These are phyloP conservation scores for Clarias gariepinus DNA, from an alignment of 2,113 vertebrate genomes.

Conservation along the genomic window DNA sequence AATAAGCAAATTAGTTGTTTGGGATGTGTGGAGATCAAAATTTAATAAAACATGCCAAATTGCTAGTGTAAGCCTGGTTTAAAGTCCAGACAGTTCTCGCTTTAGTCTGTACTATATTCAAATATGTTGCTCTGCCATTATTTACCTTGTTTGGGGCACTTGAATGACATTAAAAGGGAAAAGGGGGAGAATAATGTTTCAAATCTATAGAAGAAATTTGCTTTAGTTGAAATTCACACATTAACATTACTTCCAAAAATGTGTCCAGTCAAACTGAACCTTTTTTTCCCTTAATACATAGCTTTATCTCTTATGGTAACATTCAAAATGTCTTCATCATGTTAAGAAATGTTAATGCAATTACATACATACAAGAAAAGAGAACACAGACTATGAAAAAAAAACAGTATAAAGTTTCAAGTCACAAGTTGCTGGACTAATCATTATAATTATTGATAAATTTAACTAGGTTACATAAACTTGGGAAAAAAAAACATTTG, in stretches of 20 bases:
- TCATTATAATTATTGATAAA: slow-evolving; percentile 78
- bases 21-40: background rate
- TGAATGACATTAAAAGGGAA: background rate
- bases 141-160: background rate
- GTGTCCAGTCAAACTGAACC: background rate
- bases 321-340: slow-evolving; percentile 91
- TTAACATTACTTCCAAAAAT: slow-evolving; percentile 44
- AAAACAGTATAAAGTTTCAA: background rate
- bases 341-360: slow-evolving; percentile 85
- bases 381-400: background rate
- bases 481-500: background rate
- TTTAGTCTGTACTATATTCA: background rate
- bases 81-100: background rate
- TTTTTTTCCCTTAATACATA: slow-evolving; percentile 45
- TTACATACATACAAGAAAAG: slow-evolving; percentile 80
- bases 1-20: background rate
- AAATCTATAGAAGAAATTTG: slow-evolving; percentile 65
- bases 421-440: slow-evolving; percentile 70
- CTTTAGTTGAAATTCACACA: slow-evolving; percentile 66
- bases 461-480: slow-evolving; percentile 83
- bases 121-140: background rate
- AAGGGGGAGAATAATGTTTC: background rate
- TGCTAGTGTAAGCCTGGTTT: background rate
- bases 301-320: slow-evolving; percentile 72
- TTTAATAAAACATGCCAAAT: background rate